phyloP scores from a whole-genome alignment of 1,140 invertebrate species.

The Eriocheir sinensis region DNA sequence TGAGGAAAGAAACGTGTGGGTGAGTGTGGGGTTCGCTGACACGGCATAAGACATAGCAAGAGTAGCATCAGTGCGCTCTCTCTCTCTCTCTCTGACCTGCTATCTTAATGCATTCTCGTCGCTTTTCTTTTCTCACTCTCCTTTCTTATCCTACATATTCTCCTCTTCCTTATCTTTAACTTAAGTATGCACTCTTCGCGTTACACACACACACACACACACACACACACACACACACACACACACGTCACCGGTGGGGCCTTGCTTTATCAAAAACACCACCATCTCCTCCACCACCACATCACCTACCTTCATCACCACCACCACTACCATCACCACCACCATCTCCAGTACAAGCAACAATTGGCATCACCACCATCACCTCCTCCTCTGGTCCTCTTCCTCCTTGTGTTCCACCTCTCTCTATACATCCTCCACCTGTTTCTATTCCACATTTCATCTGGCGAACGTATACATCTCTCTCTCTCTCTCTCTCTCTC shows the following conservation, averaged over 20 bases:
- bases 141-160: neutral
- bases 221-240: conserved; percentile 22
- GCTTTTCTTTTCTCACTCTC: neutral
- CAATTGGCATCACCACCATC: too few species aligned
- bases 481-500: neutral
- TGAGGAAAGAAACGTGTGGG: neutral
- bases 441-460: neutral
- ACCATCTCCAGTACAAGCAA: too few species aligned
- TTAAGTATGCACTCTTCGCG: neutral
- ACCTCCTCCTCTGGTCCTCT: neutral
- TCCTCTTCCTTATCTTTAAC: neutral
- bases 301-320: too few species aligned
- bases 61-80: too few species aligned
- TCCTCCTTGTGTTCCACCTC: neutral
- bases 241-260: neutral
- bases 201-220: neutral
- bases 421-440: neutral
- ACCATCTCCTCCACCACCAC: too few species aligned
- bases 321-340: too few species aligned
- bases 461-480: too few species aligned
- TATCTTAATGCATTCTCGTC: neutral
- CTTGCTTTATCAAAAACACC: too few species aligned
- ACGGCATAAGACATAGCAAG: too few species aligned
- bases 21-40: too few species aligned
- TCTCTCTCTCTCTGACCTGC: neutral